Evolutionary conservation across 2,888 invertebrate species (phyloP).

Genomic region (Cheilosia urbana): DNA sequence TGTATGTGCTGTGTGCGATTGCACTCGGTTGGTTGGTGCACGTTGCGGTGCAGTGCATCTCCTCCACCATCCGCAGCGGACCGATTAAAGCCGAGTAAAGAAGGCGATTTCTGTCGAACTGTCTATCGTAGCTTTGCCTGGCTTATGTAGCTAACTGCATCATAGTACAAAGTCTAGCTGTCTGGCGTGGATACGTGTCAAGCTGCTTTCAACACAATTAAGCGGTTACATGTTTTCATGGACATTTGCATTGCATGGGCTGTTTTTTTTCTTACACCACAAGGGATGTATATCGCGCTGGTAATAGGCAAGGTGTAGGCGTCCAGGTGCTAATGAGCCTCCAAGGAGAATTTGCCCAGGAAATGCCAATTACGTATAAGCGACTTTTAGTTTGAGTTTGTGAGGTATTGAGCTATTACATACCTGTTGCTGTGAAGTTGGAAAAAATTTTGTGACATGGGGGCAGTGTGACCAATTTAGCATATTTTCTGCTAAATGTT

Average conservation of each 20-base stretch:
- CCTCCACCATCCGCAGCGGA: conserved; percentile 28
- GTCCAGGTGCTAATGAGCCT: conserved; percentile 59
- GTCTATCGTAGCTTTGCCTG: conserved; percentile 52
- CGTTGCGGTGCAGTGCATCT: conserved; percentile 31
- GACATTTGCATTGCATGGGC: conserved; percentile 65
- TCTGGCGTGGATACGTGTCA: conserved; percentile 62
- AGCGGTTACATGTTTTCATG: conserved; percentile 69
- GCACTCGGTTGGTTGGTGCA: conserved; percentile 64
- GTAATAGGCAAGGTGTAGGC: conserved; percentile 46
- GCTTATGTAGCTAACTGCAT: conserved; percentile 56
- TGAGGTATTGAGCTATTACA: not conserved
- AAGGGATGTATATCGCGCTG: conserved; percentile 20
- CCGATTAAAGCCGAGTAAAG: conserved; percentile 43
- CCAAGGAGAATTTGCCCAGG: conserved; percentile 41
- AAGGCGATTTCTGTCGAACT: conserved; percentile 60
- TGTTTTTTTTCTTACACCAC: conserved; percentile 34
- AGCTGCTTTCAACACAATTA: conserved; percentile 66
- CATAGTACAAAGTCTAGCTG: conserved; percentile 59
- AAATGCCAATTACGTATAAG: conserved; percentile 52
- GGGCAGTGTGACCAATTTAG: no score
- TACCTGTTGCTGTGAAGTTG: not conserved
- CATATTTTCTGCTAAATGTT: no score
- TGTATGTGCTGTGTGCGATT: conserved; percentile 44
- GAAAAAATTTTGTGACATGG: no score
- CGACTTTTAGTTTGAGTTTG: not conserved